Base-by-base conservation (phyloP, 1,140 invertebrate species). In the Diabrotica virgifera region DNA sequence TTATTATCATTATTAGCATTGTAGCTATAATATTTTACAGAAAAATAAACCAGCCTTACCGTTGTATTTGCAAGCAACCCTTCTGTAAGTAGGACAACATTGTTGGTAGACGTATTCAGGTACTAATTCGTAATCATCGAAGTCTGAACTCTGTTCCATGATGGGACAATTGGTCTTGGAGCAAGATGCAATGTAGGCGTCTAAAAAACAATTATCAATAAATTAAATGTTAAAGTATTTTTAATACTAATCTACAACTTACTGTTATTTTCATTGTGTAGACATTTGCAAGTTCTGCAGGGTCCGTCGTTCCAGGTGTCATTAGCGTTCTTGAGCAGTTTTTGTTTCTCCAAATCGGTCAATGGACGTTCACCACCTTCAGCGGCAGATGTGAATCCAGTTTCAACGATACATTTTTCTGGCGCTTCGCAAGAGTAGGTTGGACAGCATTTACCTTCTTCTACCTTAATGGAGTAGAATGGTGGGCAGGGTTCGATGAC, bases 301-400 rank as follows among this genome's bases (percentile, higher is more conserved):
- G 86, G 85, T 1, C 88, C 89, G 72, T 91, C 89, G 65, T 82
- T 69, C 89, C 89, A 91, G 2, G 76, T 82, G 10, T 85, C 82
- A 37, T 86, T 85, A 53, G 79, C 81, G 58, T 82, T 81, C 66
- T 83, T 84, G 7, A 83, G 66, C 5, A 83, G 60, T 5, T 74
- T 80, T 70, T 76, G 73, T 61, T 70, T 74, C 63, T 77, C 76
- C 6, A 72, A 70, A 46, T 67, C 67, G 11, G 68, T 65, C 54
- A 84, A 61, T 54, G 78, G 63, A 64, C 80, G 76, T 79, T 85
- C 83, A 57, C 87, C 81, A 53, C 85, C 85, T 9, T 76, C 75
- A 6, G 78, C 76, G 12, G 82, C 81, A 2, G 81, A 79, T n/a
- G 81, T 82, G 68, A 83, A 85, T 46, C 83, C 75, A 46, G 84